Base-by-base conservation (phyloP, 2,888 invertebrate species). In the Synergus itoensis region DNA sequence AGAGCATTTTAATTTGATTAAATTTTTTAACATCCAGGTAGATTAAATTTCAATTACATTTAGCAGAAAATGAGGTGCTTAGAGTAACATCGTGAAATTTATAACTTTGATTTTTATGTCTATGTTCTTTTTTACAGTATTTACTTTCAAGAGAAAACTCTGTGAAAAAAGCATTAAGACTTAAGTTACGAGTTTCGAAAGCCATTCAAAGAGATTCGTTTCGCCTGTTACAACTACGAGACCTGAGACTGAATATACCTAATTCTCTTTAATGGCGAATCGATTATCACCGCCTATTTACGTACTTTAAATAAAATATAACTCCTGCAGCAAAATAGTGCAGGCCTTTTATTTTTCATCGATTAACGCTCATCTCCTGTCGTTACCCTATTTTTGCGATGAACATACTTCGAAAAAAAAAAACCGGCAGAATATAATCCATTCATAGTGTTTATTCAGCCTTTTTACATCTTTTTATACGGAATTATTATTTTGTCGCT, bases 121-220 rank as follows among this genome's bases (percentile, higher is more conserved):
- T 18, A 43, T 43, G 65, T 43, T 45, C 45, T 69, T 69, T 36
- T 57, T 57, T 57, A 57, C 18, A 57, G 65, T 65, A 65, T 65
- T 65, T 36, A 65, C 21, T 65, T 65, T 43, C 18, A 9, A 57
- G 28, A 65, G 65, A 65, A 65, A 65, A 41, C 3, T 65, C 18
- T 11, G 2, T 11, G 18, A 18, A n/a, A 65, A 41, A 43, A 18
- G 65, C n/a, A 65, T 43, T 43, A 28, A 65, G 43, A 43, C 41
- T 43, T n/a, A 43, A 65, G 18, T 65, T 65, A 65, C 65, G 65
- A 65, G 65, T 41, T 65, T 65, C n/a, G 41, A 65, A 65, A 40
- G 36, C n/a, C 4, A 40, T 64, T 63, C 8, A 36, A 18, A 64
- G 9, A 43, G 65, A 65, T 65, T 43, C 18, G 65, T 65, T 65